phyloP scores from a whole-genome alignment of 2,797 vertebrate genomes.

The Clamator glandarius region DNA sequence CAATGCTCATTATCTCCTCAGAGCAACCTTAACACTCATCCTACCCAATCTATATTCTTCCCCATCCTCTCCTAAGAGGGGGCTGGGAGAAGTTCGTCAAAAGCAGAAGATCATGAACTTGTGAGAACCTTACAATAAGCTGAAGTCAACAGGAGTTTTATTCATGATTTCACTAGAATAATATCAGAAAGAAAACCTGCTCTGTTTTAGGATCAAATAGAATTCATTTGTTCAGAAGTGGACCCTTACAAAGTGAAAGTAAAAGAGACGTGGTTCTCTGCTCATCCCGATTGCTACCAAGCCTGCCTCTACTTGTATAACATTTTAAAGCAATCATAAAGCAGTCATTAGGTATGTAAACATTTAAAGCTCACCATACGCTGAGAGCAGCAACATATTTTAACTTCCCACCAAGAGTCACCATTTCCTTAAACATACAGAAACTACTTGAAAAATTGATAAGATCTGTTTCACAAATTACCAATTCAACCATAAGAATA shows the following conservation, averaged over 20 bases:
- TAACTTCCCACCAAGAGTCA: constrained; percentile 66
- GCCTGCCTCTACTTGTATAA: constrained; percentile 16
- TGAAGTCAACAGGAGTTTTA: neutral
- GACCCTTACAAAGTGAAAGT: constrained; percentile 25
- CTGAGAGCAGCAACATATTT: constrained; percentile 26
- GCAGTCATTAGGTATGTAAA: constrained; percentile 45
- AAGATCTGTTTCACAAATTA: constrained; percentile 96
- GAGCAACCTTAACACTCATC: neutral
- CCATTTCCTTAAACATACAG: constrained; percentile 74
- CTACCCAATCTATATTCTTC: neutral
- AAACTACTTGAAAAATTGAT: constrained; percentile 94
- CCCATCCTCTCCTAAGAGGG: neutral
- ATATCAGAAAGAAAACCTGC: neutral
- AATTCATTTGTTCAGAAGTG: neutral
- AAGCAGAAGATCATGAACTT: neutral
- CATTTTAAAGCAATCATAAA: constrained; percentile 32
- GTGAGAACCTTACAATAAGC: neutral
- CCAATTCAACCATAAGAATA: constrained; percentile 82
- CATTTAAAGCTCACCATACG: constrained; percentile 36
- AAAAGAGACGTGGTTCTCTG: neutral
- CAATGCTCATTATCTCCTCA: neutral
- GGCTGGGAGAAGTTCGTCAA: neutral
- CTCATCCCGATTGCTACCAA: constrained; percentile 6
- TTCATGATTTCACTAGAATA: neutral
- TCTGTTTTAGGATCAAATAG: neutral